Base-by-base conservation (phyloP, 2,888 invertebrate species). In the Thysanoteuthis rhombus region DNA sequence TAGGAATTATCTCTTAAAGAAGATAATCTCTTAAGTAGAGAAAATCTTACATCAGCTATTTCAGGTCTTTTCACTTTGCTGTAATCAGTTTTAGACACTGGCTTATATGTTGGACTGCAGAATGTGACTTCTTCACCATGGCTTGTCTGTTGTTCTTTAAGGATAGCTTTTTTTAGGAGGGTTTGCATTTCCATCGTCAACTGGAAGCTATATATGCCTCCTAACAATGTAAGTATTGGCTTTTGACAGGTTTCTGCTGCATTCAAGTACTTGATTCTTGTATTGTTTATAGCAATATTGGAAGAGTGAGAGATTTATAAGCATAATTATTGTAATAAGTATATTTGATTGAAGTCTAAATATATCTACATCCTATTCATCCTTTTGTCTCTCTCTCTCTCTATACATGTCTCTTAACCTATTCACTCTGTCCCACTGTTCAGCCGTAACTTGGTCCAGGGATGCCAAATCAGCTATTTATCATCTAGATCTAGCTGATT, bases 21-120 rank as follows among this genome's bases (percentile, higher is more conserved):
- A 75, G 75, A 75, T 75, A 75, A 75, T 75, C 75, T 75, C 75
- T 75, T 75, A 75, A 75, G 75, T 75, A 8, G 75, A n/a, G 75
- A 75, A 75, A 75, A 75, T 75, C 75, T 75, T 75, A 75, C 75
- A 75, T 75, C 75, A 75, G 75, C 75, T 75, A 75, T 75, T 75
- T 75, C 75, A 75, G 75, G n/a, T 75, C n/a, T 75, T 75, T 75
- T 75, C n/a, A 36, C n/a, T 75, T 75, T 75, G 36, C 25, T 75
- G 75, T 75, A 75, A n/a, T 75, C 75, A 75, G 75, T 75, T 75
- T 75, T 75, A n/a, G 75, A 75, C 75, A 75, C 75, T 75, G n/a
- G 75, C n/a, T 75, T 75, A 75, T 45, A 8, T 75, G n/a, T 75
- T 75, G n/a, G 75, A 75, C n/a, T 12, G n/a, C 16, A 75, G 16